Evolutionary conservation across 1,140 invertebrate species (phyloP).

Genomic region (Bacillus rossius): DNA sequence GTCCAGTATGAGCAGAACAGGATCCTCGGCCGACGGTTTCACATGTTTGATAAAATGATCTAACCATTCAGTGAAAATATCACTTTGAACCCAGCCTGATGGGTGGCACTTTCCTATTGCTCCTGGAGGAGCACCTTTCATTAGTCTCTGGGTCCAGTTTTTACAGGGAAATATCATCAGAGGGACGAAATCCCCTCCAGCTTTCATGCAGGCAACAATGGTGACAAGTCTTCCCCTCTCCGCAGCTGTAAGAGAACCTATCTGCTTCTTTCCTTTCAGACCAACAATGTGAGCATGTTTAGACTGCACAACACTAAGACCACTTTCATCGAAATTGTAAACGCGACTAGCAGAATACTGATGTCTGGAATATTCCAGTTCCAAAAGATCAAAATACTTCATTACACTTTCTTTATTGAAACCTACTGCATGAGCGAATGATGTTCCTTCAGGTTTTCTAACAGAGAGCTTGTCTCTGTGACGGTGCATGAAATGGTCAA

Average conservation of each 20-base stretch:
- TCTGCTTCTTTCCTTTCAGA: conserved; percentile 30
- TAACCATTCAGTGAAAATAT: conserved; percentile 37
- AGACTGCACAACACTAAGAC: conserved; percentile 22
- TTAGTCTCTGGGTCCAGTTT: conserved; percentile 7
- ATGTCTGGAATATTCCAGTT: too few species aligned
- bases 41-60: conserved; percentile 29
- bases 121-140: conserved; percentile 19
- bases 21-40: conserved; percentile 22
- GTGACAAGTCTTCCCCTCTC: conserved; percentile 35
- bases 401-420: too few species aligned
- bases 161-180: conserved; percentile 21
- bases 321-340: too few species aligned
- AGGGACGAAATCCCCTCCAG: conserved; percentile 31
- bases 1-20: conserved; percentile 37
- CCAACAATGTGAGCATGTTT: conserved; percentile 31
- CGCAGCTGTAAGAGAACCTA: conserved; percentile 29
- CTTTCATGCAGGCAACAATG: conserved; percentile 33
- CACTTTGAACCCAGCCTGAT: conserved; percentile 34
- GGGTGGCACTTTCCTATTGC: conserved; percentile 14
- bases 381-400: too few species aligned
- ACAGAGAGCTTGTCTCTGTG: too few species aligned
- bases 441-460: too few species aligned
- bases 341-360: too few species aligned
- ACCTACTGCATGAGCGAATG: too few species aligned
- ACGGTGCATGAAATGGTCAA: too few species aligned